phyloP scores from a whole-genome alignment of 1,140 invertebrate species.

The Diabrotica undecimpunctata region DNA sequence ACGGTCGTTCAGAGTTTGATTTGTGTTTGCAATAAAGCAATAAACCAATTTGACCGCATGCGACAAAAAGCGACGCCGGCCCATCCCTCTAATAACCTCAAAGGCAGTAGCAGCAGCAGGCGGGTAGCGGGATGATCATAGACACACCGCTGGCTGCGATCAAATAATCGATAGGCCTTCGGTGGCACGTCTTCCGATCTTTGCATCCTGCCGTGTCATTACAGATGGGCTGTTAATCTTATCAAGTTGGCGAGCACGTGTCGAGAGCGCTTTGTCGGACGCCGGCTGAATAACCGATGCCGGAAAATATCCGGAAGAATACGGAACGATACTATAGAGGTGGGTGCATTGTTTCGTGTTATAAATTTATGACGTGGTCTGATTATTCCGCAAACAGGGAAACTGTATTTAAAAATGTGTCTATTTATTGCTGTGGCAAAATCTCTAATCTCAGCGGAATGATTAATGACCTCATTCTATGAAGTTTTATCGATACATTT shows the following conservation, averaged over 20 bases:
- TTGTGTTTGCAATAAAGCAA: too few species aligned
- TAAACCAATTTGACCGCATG: too few species aligned
- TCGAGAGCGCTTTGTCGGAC: constrained; percentile 29
- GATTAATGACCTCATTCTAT: too few species aligned
- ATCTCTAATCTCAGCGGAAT: too few species aligned
- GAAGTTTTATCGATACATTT: too few species aligned
- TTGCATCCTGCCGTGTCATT: constrained; percentile 35
- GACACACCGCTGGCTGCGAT: neutral
- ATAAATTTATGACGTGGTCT: too few species aligned
- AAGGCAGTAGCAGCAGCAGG: neutral
- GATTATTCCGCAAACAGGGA: too few species aligned
- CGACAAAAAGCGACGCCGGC: neutral
- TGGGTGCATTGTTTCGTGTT: neutral
- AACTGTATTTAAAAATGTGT: too few species aligned
- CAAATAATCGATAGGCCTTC: constrained; percentile 17
- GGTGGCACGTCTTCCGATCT: constrained; percentile 28
- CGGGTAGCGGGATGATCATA: neutral
- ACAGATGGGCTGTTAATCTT: constrained; percentile 35
- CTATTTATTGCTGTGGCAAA: too few species aligned
- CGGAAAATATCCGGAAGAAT: constrained; percentile 25
- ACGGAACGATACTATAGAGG: constrained; percentile 21
- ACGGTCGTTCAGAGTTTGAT: too few species aligned
- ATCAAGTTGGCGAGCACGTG: constrained; percentile 34
- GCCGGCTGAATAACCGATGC: constrained; percentile 26
- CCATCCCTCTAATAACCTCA: neutral